Conservation (phyloP, 2,888 invertebrate species). For the Auanema freiburgensis region DNA sequence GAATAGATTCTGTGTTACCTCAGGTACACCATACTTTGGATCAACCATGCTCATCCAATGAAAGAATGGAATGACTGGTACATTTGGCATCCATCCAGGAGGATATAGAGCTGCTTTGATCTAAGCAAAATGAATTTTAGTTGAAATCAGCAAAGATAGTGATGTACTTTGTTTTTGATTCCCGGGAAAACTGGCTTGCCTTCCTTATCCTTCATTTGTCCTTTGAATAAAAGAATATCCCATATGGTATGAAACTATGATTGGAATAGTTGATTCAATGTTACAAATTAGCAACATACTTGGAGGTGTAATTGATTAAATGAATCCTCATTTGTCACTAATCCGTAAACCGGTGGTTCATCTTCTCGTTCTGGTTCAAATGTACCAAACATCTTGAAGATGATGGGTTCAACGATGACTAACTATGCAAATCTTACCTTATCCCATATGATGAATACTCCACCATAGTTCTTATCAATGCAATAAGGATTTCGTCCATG, state of each 20-base stretch:
- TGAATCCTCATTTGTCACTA: constrained; percentile 55
- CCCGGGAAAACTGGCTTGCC: constrained; percentile 52
- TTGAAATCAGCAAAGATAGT: neutral
- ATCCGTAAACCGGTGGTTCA: constrained; percentile 78
- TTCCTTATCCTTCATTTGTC: constrained; percentile 67
- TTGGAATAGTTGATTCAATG: neutral
- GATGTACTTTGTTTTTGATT: constrained; percentile 40
- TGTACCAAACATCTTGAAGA: constrained; percentile 66
- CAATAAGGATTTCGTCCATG: constrained; percentile 82
- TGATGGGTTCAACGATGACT: neutral
- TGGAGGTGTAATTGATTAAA: constrained; percentile 63
- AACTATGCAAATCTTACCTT: constrained; percentile 19
- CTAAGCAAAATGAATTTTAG: constrained; percentile 15
- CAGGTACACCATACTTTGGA: constrained; percentile 56
- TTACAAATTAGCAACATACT: constrained; percentile 24
- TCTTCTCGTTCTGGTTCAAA: constrained; percentile 78
- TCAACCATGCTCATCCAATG: constrained; percentile 59
- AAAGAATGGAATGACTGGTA: constrained; percentile 51
- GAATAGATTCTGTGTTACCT: constrained; percentile 33
- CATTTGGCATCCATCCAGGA: constrained; percentile 84
- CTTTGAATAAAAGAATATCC: constrained; percentile 73
- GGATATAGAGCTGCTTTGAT: constrained; percentile 78
- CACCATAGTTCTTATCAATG: constrained; percentile 89
- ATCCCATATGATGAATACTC: constrained; percentile 84
- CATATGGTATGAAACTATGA: constrained; percentile 77